Conservation (phyloP, 2,113 vertebrate genomes). For the Anser brachyrhynchus region DNA sequence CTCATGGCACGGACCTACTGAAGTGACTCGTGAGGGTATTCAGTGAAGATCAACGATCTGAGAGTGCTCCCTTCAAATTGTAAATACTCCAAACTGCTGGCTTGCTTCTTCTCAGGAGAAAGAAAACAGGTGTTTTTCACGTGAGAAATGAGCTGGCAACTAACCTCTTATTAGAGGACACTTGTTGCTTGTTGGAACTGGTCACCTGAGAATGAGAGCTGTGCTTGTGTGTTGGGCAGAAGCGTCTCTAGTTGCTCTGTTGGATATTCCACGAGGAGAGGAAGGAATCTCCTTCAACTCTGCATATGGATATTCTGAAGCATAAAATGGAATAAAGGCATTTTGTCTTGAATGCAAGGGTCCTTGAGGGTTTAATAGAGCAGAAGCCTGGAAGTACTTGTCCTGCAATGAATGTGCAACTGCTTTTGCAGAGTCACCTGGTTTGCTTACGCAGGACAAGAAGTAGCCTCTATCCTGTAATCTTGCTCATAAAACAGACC, state of each 20-base stretch:
- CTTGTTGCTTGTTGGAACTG: background rate
- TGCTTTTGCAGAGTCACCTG: background rate
- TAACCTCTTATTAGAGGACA: background rate
- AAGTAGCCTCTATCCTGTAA: background rate
- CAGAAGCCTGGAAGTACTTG: background rate
- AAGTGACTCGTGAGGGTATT: background rate
- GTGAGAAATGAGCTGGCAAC: background rate
- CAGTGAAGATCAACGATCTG: background rate
- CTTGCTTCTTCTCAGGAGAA: background rate
- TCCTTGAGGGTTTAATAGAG: background rate
- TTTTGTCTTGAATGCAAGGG: background rate
- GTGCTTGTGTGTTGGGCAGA: background rate
- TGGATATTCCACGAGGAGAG: background rate
- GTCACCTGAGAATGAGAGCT: background rate
- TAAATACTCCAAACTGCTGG: background rate
- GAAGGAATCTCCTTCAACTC: background rate
- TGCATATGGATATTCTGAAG: background rate
- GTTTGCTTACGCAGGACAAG: background rate
- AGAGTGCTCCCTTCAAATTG: background rate
- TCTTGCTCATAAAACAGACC: background rate
- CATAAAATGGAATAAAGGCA: background rate
- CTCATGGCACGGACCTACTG: background rate
- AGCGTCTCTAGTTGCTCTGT: background rate
- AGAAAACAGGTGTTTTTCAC: background rate
- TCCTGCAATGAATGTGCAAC: background rate